These are phyloP conservation scores for Stylophora pistillata DNA, from an alignment of 64 coral and sea anemone genomes.

Conservation along the genomic window DNA sequence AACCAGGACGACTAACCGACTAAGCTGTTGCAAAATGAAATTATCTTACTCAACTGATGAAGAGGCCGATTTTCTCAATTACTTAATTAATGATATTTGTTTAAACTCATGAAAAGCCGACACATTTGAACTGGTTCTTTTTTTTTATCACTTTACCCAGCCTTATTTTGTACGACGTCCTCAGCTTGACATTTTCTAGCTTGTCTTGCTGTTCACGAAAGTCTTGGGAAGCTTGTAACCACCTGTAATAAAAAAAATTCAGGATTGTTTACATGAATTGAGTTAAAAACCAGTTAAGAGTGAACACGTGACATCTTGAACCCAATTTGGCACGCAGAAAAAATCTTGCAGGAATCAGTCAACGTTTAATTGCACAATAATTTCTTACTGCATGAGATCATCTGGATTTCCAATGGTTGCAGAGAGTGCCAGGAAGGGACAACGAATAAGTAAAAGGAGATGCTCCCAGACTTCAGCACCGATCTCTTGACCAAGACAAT, in stretches of 20 bases:
- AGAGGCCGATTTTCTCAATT: too few species aligned
- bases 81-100: too few species aligned
- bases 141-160: not conserved
- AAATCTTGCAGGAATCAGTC: too few species aligned
- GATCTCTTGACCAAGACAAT: slow-evolving; percentile 80
- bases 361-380: not conserved
- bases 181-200: not conserved
- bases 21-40: too few species aligned
- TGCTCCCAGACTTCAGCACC: slow-evolving; percentile 89
- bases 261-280: too few species aligned
- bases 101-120: too few species aligned
- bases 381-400: not conserved
- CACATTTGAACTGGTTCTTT: not conserved
- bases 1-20: too few species aligned
- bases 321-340: too few species aligned
- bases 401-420: slow-evolving; percentile 36
- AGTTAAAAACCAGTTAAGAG: too few species aligned
- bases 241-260: not conserved
- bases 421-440: slow-evolving; percentile 80
- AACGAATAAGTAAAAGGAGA: slow-evolving; percentile 71
- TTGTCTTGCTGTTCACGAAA: slow-evolving; percentile 34
- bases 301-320: too few species aligned
- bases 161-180: slow-evolving; percentile 15
- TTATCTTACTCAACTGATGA: too few species aligned
- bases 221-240: slow-evolving; percentile 38